Evolutionary conservation across 2,113 vertebrate genomes (phyloP), one percentile per base, ranked within the genome.

Genomic region (Monopterus albus): DNA sequence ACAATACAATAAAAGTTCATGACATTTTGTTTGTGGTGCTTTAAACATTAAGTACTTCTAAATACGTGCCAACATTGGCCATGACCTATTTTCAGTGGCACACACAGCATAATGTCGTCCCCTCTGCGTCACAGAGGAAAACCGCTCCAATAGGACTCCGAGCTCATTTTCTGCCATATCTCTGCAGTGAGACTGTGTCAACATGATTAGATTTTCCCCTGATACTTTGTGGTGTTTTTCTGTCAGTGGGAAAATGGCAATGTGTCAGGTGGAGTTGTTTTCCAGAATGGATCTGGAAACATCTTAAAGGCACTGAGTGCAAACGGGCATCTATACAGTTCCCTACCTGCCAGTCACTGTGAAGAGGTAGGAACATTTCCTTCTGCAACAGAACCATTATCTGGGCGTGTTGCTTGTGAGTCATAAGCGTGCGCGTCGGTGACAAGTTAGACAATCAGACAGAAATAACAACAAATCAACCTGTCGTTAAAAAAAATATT

Each of bases 391-490:
- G 77, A 78, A 70, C 70, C 81, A 90, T 91, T 88, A 90, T 66
- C 64, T 88, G 82, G 87, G 91, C 75, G 78, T 87, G 86, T 58
- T 71, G 73, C 50, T 63, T 60, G 57, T 86, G 84, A 89, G 82
- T 92, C 87, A 89, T 87, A 73, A 85, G 74, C 39, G 72, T 63
- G 84, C 65, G 81, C 83, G 87, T 88, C 83, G 50, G 78, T 87
- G 89, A 89, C 86, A 87, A 87, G 83, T 89, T 46, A 81, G 74
- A 89, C 86, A 88, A 90, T 92, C 88, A 87, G 84, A 84, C 61
- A 78, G 86, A 89, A 89, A 90, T 89, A 88, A 88, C 81, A 87
- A 87, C 87, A 87, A 88, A 92, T 88, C 87, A 86, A 87, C 28
- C 73, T 79, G 86, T 82, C 79, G 57, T 89, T 81, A 79, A 81